Conservation (phyloP, 2,113 vertebrate species). For the Seriola quinqueradiata region DNA sequence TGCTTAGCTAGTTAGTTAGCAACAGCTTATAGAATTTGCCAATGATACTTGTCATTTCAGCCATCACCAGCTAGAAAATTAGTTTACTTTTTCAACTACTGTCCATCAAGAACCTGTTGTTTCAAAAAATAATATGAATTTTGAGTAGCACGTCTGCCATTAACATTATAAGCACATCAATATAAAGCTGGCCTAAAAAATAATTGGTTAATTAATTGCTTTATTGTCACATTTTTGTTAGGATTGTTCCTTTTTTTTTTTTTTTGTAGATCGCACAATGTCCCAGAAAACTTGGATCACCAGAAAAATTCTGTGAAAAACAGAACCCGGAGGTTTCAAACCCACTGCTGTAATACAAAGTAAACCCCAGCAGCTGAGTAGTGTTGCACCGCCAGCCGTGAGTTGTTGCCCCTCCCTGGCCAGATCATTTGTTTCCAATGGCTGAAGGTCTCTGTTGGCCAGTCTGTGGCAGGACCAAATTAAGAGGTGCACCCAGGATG, state of each 20-base stretch:
- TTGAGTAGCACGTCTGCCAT: too few species aligned
- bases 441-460: constrained; percentile 86
- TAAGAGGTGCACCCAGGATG: constrained; percentile 85
- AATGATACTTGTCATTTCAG: too few species aligned
- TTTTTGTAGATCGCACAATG: neutral
- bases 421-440: constrained; percentile 85
- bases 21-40: too few species aligned
- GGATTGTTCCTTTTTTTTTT: neutral
- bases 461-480: constrained; percentile 82
- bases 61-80: too few species aligned
- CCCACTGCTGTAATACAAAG: constrained; percentile 32
- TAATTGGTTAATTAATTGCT: too few species aligned
- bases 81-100: too few species aligned
- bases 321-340: constrained; percentile 27
- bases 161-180: neutral
- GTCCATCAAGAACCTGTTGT: too few species aligned
- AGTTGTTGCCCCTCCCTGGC: constrained; percentile 81
- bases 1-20: too few species aligned
- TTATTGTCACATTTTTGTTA: neutral
- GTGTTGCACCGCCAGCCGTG: constrained; percentile 64
- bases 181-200: neutral
- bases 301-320: neutral
- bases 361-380: constrained; percentile 43
- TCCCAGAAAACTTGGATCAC: constrained; percentile 11
- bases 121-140: too few species aligned